These are phyloP conservation scores for Aphidius gifuensis DNA, from an alignment of 1,140 invertebrate species.

Conservation along the genomic window DNA sequence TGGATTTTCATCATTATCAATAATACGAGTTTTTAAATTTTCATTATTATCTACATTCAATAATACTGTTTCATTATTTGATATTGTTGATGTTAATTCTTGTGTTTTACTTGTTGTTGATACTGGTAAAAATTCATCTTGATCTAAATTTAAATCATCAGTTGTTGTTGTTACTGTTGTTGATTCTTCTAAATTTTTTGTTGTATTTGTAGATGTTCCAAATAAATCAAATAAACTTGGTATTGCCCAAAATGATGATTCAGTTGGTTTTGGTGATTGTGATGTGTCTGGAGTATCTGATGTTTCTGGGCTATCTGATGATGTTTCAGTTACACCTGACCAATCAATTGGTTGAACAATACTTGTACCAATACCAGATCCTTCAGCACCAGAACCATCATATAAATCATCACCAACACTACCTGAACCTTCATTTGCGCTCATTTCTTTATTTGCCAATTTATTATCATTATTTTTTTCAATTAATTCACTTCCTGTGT, in stretches of 20 bases:
- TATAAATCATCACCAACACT: constrained; percentile 30
- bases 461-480: neutral
- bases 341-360: constrained; percentile 25
- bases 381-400: constrained; percentile 44
- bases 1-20: constrained; percentile 20
- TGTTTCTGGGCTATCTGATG: neutral
- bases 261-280: neutral
- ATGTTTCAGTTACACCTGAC: neutral
- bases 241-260: constrained; percentile 8
- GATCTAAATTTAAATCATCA: constrained; percentile 37
- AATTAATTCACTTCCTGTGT: neutral
- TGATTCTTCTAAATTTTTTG: neutral
- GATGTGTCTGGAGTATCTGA: neutral
- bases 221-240: constrained; percentile 5
- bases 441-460: neutral
- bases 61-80: constrained; percentile 17
- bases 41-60: no score
- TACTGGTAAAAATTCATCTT: constrained; percentile 43
- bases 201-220: neutral
- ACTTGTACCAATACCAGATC: constrained; percentile 39
- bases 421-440: neutral
- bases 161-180: constrained; percentile 30
- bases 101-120: constrained; percentile 9
- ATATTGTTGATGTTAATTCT: constrained; percentile 1
- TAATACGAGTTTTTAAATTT: neutral